These are phyloP conservation scores for Falco concolor DNA, from an alignment of 2,797 vertebrate genomes.

Conservation along the genomic window DNA sequence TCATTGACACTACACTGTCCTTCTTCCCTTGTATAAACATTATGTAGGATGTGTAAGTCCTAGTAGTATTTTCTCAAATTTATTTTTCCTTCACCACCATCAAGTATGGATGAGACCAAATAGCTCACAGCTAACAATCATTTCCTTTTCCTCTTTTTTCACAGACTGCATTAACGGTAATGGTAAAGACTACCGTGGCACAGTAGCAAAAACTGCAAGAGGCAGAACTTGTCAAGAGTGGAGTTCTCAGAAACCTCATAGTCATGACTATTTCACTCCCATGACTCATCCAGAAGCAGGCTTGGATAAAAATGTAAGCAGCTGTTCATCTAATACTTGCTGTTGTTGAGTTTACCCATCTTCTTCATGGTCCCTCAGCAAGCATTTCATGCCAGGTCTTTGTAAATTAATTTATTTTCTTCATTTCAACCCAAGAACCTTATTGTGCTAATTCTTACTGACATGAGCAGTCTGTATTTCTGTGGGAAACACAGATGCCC, in stretches of 20 bases:
- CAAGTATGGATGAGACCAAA: accelerated
- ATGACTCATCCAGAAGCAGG: conserved; percentile 75
- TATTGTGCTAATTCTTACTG: not conserved
- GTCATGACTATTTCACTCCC: conserved; percentile 83
- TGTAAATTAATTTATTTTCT: not conserved
- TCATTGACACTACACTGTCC: not conserved
- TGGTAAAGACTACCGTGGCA: conserved; percentile 83
- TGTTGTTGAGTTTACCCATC: not conserved
- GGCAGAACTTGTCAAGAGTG: conserved; percentile 88
- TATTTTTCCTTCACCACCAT: not conserved
- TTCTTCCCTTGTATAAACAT: not conserved
- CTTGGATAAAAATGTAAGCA: conserved; percentile 86
- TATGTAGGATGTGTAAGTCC: accelerated
- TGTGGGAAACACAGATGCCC: not conserved
- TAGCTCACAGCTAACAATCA: not conserved
- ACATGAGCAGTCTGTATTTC: not conserved
- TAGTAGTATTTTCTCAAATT: not conserved
- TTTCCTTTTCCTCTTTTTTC: not conserved
- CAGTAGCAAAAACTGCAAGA: conserved; percentile 74
- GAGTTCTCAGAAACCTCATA: conserved; percentile 83
- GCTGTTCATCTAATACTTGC: not conserved
- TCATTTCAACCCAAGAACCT: not conserved
- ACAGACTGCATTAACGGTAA: conserved; percentile 83
- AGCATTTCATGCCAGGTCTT: not conserved
- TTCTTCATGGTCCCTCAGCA: not conserved